phyloP scores from a whole-genome alignment of 2,797 vertebrate species.

The Pantherophis alleghaniensis region DNA sequence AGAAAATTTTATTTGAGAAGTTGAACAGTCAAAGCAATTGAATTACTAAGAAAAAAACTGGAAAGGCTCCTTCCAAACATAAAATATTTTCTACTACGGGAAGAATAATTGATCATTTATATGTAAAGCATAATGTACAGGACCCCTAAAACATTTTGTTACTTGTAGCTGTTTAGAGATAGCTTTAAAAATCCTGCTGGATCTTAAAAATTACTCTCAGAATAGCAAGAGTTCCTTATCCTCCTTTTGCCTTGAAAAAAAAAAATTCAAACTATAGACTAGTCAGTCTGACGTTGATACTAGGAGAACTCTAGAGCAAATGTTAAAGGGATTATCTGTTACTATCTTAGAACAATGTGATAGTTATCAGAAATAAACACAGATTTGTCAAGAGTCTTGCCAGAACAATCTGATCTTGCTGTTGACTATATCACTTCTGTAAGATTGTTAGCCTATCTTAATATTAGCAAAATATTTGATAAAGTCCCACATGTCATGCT shows the following conservation, averaged over 20 bases:
- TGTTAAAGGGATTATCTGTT: background rate
- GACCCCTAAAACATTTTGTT: background rate
- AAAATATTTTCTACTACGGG: background rate
- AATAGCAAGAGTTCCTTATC: background rate
- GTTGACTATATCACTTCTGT: background rate
- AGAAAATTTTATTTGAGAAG: background rate
- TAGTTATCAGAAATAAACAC: background rate
- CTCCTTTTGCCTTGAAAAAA: background rate
- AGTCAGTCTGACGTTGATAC: background rate
- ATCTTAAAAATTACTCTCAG: background rate
- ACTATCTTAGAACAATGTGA: background rate
- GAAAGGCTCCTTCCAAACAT: background rate
- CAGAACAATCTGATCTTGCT: background rate
- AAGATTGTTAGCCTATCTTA: background rate
- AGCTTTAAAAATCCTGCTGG: background rate
- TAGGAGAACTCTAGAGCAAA: background rate
- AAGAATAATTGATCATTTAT: background rate
- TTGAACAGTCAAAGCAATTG: background rate
- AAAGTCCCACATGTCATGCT: background rate
- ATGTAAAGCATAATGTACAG: background rate
- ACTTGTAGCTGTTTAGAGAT: background rate
- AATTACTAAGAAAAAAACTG: background rate
- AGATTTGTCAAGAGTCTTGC: background rate
- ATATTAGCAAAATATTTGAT: background rate
- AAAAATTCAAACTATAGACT: background rate